Evolutionary conservation across 2,797 vertebrate species (phyloP).

Genomic region (Chrysocyon brachyurus): DNA sequence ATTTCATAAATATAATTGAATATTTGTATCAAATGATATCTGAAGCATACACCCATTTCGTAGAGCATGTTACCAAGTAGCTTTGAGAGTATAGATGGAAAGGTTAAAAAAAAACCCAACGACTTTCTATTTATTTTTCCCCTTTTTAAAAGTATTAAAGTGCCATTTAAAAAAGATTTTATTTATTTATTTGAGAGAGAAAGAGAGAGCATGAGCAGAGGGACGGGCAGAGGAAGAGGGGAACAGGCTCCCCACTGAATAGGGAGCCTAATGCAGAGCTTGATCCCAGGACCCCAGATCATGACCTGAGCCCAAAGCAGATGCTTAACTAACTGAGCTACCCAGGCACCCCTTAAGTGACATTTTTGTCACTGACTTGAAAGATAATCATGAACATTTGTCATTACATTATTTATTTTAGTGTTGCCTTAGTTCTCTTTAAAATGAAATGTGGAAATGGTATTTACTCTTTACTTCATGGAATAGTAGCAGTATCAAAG

Average conservation of each 20-base stretch:
- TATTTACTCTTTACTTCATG: not conserved
- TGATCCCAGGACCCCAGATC: not conserved
- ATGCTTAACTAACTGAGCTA: not conserved
- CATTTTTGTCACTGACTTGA: not conserved
- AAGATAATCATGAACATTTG: not conserved
- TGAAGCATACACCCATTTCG: not conserved
- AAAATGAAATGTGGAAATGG: not conserved
- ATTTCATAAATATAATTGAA: conserved; percentile 1
- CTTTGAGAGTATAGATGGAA: not conserved
- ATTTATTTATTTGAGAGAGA: not conserved
- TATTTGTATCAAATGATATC: not conserved
- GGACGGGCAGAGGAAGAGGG: not conserved
- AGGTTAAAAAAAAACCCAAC: not conserved
- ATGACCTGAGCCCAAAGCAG: not conserved
- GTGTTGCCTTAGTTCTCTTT: not conserved
- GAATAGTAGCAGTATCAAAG: not conserved
- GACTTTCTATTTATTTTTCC: not conserved
- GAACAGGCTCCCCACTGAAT: not conserved
- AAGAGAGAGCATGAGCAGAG: not conserved
- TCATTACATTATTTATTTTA: not conserved
- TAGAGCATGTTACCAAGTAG: not conserved
- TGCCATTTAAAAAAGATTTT: not conserved
- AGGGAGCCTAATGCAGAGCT: not conserved
- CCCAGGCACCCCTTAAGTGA: not conserved
- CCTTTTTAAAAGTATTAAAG: not conserved